Evolutionary conservation across 2,113 vertebrate species (phyloP), one percentile per base, ranked within the genome.

Genomic region (Myrmecobius fasciatus): DNA sequence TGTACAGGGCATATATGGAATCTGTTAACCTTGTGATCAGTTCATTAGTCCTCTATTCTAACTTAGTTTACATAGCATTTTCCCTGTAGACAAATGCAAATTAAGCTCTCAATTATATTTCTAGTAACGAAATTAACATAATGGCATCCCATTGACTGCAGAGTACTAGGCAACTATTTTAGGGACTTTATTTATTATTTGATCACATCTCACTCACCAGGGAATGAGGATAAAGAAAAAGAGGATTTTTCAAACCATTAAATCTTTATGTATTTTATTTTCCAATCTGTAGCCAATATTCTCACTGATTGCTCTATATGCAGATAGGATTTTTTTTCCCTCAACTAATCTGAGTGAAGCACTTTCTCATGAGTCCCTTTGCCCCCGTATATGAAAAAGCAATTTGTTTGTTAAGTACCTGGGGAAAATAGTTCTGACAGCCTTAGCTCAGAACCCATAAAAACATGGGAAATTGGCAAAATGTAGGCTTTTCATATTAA

Each of bases 51-150:
- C 67, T 83, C 67, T 43, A 43, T 83, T 83, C 67, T 83, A 43
- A 83, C 67, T 83, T 83, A 83, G 67, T 83, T 83, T 43, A 83
- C 67, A 83, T 43, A 43, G n/a, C 67, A 83, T 83, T 83, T 83
- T 83, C 67, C 67, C 67, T 83, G 67, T 83, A 83, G 67, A 83
- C n/a, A 83, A 83, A 83, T 83, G 67, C n/a, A 83, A 83, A 83
- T 83, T 43, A 83, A 43, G n/a, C 67, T 83, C 67, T 43, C 67
- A 83, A 83, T 83, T 83, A 83, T 43, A 83, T 83, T 43, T 83
- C n/a, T 83, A 83, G 67, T 83, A 83, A 83, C 17, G n/a, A 24
- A 83, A 83, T 83, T 22, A 83, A 83, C 67, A 43, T 43, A 83
- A 83, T 43, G 67, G n/a, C n/a, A 24, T 83, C 67, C 67, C 67